These are phyloP conservation scores for Dynastes grantii DNA, from an alignment of 2,888 invertebrate species.

Conservation along the genomic window DNA sequence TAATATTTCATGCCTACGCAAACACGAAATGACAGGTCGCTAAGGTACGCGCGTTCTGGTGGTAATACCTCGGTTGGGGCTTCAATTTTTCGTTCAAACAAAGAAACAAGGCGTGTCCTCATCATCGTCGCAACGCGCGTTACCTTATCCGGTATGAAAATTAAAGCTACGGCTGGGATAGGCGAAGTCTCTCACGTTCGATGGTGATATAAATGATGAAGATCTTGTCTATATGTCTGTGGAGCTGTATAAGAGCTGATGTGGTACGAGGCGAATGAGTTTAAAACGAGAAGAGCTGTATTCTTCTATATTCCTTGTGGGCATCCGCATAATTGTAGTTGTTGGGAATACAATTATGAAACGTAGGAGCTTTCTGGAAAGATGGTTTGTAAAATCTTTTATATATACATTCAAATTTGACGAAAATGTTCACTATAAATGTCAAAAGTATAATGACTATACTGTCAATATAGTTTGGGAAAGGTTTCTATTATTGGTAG, in stretches of 20 bases:
- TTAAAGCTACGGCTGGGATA: constrained; percentile 3
- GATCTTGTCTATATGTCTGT: not conserved
- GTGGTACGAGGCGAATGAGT: not conserved
- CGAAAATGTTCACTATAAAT: too few species aligned
- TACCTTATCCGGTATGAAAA: constrained; percentile 32
- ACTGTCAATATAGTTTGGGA: too few species aligned
- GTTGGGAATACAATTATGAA: not conserved
- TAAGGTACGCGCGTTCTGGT: not conserved
- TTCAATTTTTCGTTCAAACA: constrained; percentile 33
- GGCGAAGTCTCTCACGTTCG: not conserved
- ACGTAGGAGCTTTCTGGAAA: too few species aligned
- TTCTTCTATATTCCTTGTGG: too few species aligned
- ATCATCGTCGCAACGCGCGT: not conserved
- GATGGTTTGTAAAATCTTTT: too few species aligned
- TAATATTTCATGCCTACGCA: constrained; percentile 33
- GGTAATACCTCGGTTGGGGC: not conserved
- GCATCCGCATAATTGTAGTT: too few species aligned
- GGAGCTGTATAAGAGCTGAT: not conserved
- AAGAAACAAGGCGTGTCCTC: constrained; percentile 27
- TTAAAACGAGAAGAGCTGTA: too few species aligned
- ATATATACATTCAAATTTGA: too few species aligned
- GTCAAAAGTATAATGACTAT: too few species aligned
- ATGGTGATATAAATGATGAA: not conserved
- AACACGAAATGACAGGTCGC: constrained; percentile 29
- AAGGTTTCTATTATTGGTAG: too few species aligned